Base-by-base conservation (phyloP, 2,888 invertebrate genomes). In the Clunio marinus region DNA sequence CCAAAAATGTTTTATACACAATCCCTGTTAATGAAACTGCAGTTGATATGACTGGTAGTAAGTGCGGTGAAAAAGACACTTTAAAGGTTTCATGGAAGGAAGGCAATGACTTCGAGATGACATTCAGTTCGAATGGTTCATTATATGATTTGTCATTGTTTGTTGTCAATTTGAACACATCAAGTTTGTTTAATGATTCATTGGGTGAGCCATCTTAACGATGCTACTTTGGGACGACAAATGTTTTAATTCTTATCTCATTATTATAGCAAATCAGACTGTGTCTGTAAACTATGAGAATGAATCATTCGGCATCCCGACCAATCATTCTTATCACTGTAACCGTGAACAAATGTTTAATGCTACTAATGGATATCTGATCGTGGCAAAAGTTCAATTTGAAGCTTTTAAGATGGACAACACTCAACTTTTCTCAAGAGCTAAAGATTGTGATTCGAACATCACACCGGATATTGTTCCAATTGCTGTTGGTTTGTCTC, bases 401-500 rank as follows among this genome's bases (percentile, higher is more conserved):
- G 86, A 92, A 78, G 91, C 91, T 2, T 93, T 88, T 83, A 82
- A 83, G 71, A 77, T 77, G 13, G 75, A 77, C 0, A 79, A 81
- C 25, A 80, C 79, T n/a, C 76, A 74, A 0, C 75, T 77, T 1
- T 91, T 90, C 78, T 85, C 85, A 69, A 78, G 82, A 70, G 87
- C 89, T 84, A 79, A 83, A 81, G 88, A 91, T 74, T 93, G 93
- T 78, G 83, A 84, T 73, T 82, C 85, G 69, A 82, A 82, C 37
- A 86, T 87, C 73, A 87, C 89, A 3, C 86, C 91, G 15, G 97
- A 97, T 81, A 85, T 94, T 71, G 96, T 99, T 69, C 98, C 98
- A 24, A 96, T 99, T 76, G 94, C 93, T 22, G 98, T 99, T 70
- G 99, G 98, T 15, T 92, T 93, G 77, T 92, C 93, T 63, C 83